These are phyloP conservation scores for Bufotes viridis DNA, from an alignment of 2,797 vertebrate species.

Conservation along the genomic window DNA sequence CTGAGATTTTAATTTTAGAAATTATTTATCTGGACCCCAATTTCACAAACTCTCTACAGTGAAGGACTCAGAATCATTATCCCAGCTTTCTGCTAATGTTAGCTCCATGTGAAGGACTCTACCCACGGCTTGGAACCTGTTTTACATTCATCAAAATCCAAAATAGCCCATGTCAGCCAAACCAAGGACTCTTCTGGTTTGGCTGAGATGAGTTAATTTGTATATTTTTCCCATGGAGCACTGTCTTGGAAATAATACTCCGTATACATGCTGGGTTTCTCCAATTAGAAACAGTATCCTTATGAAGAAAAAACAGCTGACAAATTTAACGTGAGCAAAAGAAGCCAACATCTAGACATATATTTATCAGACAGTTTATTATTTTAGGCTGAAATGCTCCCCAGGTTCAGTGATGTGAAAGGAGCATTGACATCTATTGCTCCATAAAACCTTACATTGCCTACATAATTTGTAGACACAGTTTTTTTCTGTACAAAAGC, in stretches of 20 bases:
- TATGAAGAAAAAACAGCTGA: neutral
- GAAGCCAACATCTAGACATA: neutral
- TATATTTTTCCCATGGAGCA: too few relatives aligned
- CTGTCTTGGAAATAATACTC: too few relatives aligned
- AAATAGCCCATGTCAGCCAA: too few relatives aligned
- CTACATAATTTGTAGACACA: conserved; percentile 20
- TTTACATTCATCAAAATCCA: neutral
- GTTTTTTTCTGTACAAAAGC: conserved; percentile 19
- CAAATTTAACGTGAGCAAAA: neutral
- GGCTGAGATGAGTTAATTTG: too few relatives aligned
- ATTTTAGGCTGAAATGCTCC: neutral
- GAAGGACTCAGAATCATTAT: neutral
- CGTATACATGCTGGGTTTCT: too few relatives aligned
- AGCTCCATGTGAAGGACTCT: neutral
- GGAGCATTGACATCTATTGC: conserved; percentile 6
- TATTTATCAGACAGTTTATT: neutral
- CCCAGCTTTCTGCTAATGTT: neutral
- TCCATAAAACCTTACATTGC: conserved; percentile 2
- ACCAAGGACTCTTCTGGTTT: too few relatives aligned
- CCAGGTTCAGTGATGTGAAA: neutral
- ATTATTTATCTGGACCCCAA: neutral
- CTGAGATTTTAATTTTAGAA: neutral
- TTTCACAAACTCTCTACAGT: too few relatives aligned
- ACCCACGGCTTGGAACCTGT: neutral
- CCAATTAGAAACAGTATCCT: too few relatives aligned